Evolutionary conservation across 1,140 invertebrate species (phyloP).

Genomic region (Campodea augens): DNA sequence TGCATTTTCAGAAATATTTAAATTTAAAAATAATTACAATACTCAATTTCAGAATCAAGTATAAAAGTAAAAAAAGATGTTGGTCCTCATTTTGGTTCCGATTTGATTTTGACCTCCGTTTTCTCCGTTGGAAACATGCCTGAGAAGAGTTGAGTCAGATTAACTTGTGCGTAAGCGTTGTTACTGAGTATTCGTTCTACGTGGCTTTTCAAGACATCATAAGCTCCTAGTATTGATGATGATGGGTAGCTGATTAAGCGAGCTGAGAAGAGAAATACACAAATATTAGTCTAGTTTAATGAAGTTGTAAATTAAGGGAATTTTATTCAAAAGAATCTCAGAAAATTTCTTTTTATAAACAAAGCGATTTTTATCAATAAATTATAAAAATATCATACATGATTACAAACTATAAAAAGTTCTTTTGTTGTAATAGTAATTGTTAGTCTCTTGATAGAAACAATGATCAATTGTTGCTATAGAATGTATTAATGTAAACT

Average conservation of each 20-base stretch:
- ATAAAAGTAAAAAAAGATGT: too few relatives aligned
- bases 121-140: conserved; percentile 17
- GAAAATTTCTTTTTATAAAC: conserved; percentile 5
- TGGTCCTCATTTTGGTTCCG: too few relatives aligned
- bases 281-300: not conserved
- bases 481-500: too few relatives aligned
- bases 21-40: too few relatives aligned
- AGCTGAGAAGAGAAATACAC: conserved; percentile 2
- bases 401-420: too few relatives aligned
- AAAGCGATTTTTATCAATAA: conserved; percentile 17
- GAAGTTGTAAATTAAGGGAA: not conserved
- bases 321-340: not conserved
- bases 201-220: conserved; percentile 35
- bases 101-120: conserved; percentile 10
- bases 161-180: conserved; percentile 44
- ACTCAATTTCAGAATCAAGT: too few relatives aligned
- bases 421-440: too few relatives aligned
- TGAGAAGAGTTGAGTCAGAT: conserved; percentile 34
- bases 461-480: too few relatives aligned
- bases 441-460: too few relatives aligned
- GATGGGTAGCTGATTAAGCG: conserved; percentile 10
- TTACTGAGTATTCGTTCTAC: conserved; percentile 36
- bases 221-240: conserved; percentile 28
- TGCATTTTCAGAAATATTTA: too few relatives aligned
- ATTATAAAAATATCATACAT: too few relatives aligned